Conservation (phyloP, 2,797 vertebrate genomes). For the Caiman crocodilus region DNA sequence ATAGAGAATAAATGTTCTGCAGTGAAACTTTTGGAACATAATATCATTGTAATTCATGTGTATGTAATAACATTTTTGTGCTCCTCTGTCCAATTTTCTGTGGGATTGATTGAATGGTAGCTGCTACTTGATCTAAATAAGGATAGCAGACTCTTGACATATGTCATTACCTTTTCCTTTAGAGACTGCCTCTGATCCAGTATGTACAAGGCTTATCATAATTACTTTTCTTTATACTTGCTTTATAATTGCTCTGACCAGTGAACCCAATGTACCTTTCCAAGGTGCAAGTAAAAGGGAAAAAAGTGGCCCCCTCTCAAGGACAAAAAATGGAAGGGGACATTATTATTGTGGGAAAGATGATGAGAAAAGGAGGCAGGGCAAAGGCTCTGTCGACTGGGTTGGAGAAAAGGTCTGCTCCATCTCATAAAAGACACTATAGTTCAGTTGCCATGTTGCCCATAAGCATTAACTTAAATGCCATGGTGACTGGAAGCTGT, state of each 20-base stretch:
- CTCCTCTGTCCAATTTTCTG: background rate
- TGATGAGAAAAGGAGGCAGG: background rate
- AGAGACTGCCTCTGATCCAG: accelerated
- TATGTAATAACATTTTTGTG: accelerated
- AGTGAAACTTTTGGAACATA: background rate
- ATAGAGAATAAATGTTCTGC: background rate
- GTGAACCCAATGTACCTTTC: background rate
- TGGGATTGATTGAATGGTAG: too few relatives aligned
- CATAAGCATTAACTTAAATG: background rate
- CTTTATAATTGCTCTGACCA: too few relatives aligned
- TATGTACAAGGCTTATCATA: background rate
- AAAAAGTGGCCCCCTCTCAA: background rate
- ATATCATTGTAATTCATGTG: accelerated
- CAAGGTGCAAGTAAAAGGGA: accelerated
- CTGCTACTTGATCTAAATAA: background rate
- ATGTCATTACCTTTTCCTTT: background rate
- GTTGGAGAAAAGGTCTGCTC: background rate
- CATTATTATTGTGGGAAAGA: background rate
- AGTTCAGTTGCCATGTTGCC: background rate
- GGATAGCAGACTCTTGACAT: accelerated
- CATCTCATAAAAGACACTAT: background rate
- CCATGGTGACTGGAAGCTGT: background rate
- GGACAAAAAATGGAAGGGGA: background rate
- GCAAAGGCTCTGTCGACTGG: background rate
- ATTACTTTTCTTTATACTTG: background rate